phyloP scores from a whole-genome alignment of 2,113 vertebrate species.

The Helogale parvula region DNA sequence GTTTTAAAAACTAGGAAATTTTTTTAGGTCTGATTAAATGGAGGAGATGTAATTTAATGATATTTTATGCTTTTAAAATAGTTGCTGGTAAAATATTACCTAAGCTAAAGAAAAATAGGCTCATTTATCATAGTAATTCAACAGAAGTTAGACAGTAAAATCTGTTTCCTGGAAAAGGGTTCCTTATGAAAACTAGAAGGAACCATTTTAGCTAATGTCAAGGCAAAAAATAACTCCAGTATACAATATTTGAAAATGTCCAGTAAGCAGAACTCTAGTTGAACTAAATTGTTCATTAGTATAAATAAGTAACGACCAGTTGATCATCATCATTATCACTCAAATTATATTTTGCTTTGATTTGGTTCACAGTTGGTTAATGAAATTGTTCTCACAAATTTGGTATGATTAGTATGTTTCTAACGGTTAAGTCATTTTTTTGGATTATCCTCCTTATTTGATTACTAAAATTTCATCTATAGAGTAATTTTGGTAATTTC shows the following conservation, averaged over 20 bases:
- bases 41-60: background rate
- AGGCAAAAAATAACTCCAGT: background rate
- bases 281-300: background rate
- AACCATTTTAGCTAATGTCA: conserved; percentile 20
- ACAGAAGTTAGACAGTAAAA: conserved; percentile 37
- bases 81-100: conserved; percentile 5
- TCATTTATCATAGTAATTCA: conserved; percentile 28
- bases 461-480: background rate
- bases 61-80: conserved; percentile 18
- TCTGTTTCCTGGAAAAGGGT: conserved; percentile 50
- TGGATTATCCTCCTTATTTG: background rate
- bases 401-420: background rate
- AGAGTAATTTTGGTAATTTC: background rate
- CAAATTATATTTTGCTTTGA: conserved; percentile 26
- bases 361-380: background rate
- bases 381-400: background rate
- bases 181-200: conserved; percentile 15
- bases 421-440: background rate
- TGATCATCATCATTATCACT: background rate
- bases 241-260: conserved; percentile 10
- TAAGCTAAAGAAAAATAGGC: conserved; percentile 8
- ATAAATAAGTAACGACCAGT: background rate
- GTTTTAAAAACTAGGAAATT: background rate
- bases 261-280: conserved; percentile 26
- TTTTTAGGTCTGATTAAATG: background rate